phyloP scores from a whole-genome alignment of 2,797 vertebrate species.

The Crenichthys baileyi region DNA sequence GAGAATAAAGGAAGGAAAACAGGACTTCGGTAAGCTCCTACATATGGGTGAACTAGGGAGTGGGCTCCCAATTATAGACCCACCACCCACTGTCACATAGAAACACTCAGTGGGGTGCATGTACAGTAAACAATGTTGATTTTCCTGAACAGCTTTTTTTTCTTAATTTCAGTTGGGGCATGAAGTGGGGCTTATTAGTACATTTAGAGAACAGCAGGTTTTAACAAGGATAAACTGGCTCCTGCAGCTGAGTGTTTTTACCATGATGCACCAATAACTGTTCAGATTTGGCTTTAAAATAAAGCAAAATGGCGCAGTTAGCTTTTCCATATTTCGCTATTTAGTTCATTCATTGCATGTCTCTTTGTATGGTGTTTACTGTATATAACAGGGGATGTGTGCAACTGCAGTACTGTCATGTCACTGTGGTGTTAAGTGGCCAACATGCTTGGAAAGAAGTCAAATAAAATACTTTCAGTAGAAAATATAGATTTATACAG shows the following conservation, averaged over 20 bases:
- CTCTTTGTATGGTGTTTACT: too few species aligned
- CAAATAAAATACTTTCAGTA: too few species aligned
- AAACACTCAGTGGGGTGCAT: constrained; percentile 24
- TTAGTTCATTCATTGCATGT: too few species aligned
- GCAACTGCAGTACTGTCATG: too few species aligned
- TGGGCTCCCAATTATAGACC: constrained; percentile 47
- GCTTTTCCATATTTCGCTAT: too few species aligned
- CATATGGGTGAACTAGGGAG: constrained; percentile 50
- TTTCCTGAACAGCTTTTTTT: constrained; percentile 30
- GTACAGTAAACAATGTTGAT: constrained; percentile 44
- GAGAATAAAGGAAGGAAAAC: constrained; percentile 5
- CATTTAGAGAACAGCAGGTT: background rate
- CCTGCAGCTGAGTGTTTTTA: background rate
- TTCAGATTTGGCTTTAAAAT: too few species aligned
- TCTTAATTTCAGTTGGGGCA: constrained; percentile 6
- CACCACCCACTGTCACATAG: constrained; percentile 23
- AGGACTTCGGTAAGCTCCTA: constrained; percentile 40
- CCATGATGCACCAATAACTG: background rate
- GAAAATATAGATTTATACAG: too few species aligned
- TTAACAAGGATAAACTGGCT: background rate
- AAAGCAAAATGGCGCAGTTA: too few species aligned
- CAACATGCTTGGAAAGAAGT: too few species aligned
- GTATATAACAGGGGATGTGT: too few species aligned
- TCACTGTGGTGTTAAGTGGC: too few species aligned
- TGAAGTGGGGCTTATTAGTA: background rate